A percentile compares a stretch with the other conserved stretches of the same genome.
phyloP scores from a whole-genome alignment of 2,888 invertebrate species.

The Torymus aiolomorphi region DNA sequence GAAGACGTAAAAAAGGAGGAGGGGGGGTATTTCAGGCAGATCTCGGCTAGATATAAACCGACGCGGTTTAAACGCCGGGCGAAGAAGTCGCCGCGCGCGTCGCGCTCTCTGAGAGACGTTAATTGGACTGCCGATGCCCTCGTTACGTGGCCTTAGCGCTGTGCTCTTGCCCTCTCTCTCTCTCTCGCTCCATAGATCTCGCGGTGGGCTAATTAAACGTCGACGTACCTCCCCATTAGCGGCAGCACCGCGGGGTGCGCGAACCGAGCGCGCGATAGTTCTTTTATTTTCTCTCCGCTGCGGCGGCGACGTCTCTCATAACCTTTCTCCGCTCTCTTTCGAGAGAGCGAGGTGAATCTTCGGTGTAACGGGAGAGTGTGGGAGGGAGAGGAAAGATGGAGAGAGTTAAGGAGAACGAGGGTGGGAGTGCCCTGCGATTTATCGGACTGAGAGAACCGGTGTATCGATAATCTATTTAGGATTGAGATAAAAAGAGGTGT shows the following conservation, averaged over 20 bases:
- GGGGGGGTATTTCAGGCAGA: slow-evolving; percentile 2
- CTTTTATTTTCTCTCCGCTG: slow-evolving; percentile 23
- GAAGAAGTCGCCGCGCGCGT: neutral
- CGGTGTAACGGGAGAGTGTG: slow-evolving; percentile 28
- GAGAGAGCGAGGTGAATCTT: neutral
- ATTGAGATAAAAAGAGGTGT: slow-evolving; percentile 21
- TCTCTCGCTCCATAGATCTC: slow-evolving; percentile 64
- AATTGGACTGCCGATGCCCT: slow-evolving; percentile 60
- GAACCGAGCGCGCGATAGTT: slow-evolving; percentile 19
- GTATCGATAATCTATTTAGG: slow-evolving; percentile 43
- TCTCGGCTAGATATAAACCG: slow-evolving; percentile 49
- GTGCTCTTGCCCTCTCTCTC: slow-evolving; percentile 32
- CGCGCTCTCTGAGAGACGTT: slow-evolving; percentile 57
- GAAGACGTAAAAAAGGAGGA: slow-evolving; percentile 23
- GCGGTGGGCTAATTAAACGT: slow-evolving; percentile 67
- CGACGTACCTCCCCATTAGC: slow-evolving; percentile 68
- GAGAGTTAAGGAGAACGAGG: neutral
- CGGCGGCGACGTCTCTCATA: slow-evolving; percentile 48
- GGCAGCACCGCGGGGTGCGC: slow-evolving; percentile 61
- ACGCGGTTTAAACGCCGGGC: slow-evolving; percentile 33
- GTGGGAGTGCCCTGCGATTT: slow-evolving; percentile 25
- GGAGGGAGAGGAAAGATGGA: neutral
- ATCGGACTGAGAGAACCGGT: slow-evolving; percentile 32
- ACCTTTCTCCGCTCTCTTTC: slow-evolving; percentile 30
- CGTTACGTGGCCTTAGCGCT: slow-evolving; percentile 57